Percentiles rank a stretch among this genome's conserved stretches.
Conservation (phyloP, 2,797 vertebrate genomes). For the Myotis daubentonii region DNA sequence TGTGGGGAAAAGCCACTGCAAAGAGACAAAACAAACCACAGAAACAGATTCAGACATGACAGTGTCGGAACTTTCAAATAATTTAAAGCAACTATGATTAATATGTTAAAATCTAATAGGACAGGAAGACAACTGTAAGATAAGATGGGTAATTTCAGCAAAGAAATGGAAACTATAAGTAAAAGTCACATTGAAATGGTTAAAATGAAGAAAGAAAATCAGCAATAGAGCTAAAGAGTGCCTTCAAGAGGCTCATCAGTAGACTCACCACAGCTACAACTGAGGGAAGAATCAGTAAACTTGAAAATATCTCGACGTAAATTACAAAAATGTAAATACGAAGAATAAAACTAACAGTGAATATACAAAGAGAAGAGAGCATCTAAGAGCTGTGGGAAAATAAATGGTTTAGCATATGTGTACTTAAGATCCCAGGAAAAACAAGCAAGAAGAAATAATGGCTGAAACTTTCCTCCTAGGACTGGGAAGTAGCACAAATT, state of each 20-base stretch:
- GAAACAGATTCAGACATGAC: slow-evolving; percentile 11
- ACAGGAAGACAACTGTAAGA: neutral
- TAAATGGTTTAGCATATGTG: neutral
- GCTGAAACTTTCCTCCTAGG: neutral
- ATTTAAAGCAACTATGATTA: neutral
- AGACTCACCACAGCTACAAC: neutral
- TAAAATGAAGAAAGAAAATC: neutral
- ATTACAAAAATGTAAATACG: neutral
- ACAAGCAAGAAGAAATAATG: neutral
- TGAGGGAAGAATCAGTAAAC: neutral
- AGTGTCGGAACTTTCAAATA: neutral
- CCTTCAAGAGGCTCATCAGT: neutral
- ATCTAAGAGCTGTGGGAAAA: neutral
- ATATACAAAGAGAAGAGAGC: neutral
- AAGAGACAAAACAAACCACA: slow-evolving; percentile 38
- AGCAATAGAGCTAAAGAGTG: neutral
- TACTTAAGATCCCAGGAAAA: neutral
- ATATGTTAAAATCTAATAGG: neutral
- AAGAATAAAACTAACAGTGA: neutral
- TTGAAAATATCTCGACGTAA: neutral
- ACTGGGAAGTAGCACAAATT: neutral
- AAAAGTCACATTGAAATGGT: neutral
- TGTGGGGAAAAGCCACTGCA: neutral
- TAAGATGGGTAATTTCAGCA: neutral
- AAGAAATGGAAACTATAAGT: neutral